phyloP scores from a whole-genome alignment of 2,113 vertebrate species.

The Silurus meridionalis region DNA sequence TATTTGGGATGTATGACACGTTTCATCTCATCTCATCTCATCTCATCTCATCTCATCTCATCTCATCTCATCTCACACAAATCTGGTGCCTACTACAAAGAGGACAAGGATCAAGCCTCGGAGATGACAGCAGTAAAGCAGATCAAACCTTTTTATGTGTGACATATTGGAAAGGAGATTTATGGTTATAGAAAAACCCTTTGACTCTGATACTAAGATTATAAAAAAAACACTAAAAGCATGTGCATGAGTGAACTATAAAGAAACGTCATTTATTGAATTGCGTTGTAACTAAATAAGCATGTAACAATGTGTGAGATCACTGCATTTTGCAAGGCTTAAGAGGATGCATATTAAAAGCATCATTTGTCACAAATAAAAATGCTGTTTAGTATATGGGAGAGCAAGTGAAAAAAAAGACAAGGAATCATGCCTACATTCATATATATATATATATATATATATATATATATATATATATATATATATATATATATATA shows the following conservation, averaged over 20 bases:
- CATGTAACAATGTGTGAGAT: neutral
- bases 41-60: neutral
- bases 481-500: accelerated
- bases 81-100: neutral
- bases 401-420: neutral
- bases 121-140: neutral
- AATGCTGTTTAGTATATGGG: neutral
- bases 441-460: too few species aligned
- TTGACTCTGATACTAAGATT: too few species aligned
- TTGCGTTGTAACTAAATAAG: neutral
- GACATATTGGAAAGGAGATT: neutral
- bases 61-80: neutral
- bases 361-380: neutral
- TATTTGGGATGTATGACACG: too few species aligned
- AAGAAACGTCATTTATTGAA: neutral
- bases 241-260: neutral
- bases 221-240: too few species aligned
- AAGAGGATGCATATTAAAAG: neutral
- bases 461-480: too few species aligned
- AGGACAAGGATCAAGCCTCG: too few species aligned
- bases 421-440: neutral
- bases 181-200: neutral
- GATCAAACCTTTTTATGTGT: neutral
- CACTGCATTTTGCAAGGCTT: neutral
- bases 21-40: neutral